Base-by-base conservation (phyloP, 1,140 invertebrate species). In the Matsumurasca onukii region DNA sequence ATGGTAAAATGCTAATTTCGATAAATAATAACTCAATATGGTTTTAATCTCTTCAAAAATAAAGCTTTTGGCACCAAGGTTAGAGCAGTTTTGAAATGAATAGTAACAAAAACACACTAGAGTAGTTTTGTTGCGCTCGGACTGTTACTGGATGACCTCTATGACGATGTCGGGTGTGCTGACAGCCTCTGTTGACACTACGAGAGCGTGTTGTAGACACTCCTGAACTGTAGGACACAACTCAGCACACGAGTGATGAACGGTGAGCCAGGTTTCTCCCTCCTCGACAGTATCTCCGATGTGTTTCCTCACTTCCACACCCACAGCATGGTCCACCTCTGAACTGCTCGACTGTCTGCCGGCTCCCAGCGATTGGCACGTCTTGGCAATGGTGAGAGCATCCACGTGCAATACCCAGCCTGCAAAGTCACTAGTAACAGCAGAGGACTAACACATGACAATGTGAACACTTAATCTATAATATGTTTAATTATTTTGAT, bases 361-460 rank as follows among this genome's bases (percentile, higher is more conserved):
- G 1, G 55, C 55, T 24, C 64, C 64, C 20, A 66, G 30, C 64
- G 22, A 24, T 17, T 49, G 51, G 22, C 64, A 66, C n/a, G 66
- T 62, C 49, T 65, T 22, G 12, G 31, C 68, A 13, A 69, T 51
- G 0, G 30, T 9, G 2, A 66, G 3, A 27, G 61, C 62, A 34
- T 69, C 48, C 22, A 69, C 31, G 0, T 25, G 17, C 13, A 0
- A 15, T 24, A 69, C 48, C 62, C 62, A 69, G 31, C 68, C 68
- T 69, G 68, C 29, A 17, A 52, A 2, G 24, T 31, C 20, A 63
- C 25, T 20, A n/a, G 5, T 20, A 51, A 51, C 49, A 51, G 3
- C 24, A 45, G n/a, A 9, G 9, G n/a, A 45, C 39, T 45, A n/a
- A n/a, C n/a, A n/a, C n/a, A n/a, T n/a, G n/a, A n/a, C n/a, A n/a